Conservation (phyloP, 2,113 vertebrate genomes). For the Anser cygnoides region DNA sequence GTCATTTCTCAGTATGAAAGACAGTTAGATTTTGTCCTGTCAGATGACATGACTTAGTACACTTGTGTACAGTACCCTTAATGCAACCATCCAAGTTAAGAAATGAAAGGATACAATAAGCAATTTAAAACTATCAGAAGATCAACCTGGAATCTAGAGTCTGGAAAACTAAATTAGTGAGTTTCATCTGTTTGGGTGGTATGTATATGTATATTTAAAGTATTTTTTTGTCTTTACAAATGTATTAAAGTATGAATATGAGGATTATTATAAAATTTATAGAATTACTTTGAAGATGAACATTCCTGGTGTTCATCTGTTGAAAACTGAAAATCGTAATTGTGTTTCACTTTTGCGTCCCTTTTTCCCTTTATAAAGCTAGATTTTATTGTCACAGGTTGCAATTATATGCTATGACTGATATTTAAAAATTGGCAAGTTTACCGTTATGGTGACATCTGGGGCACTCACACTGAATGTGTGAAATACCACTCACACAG, state of each 20-base stretch:
- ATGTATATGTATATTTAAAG: background rate
- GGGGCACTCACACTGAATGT: background rate
- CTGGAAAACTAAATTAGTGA: background rate
- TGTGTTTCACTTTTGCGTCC: background rate
- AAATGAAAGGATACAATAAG: background rate
- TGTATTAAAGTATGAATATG: background rate
- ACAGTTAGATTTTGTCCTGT: background rate
- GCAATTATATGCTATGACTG: background rate
- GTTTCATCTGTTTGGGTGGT: background rate
- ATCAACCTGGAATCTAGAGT: background rate
- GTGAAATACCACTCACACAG: background rate
- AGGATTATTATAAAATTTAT: background rate
- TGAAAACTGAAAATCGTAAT: background rate
- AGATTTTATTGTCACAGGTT: conserved; percentile 23
- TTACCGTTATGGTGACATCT: conserved; percentile 18
- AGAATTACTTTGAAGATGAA: background rate
- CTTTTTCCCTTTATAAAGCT: background rate
- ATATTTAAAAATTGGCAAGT: conserved; percentile 32
- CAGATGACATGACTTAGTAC: background rate
- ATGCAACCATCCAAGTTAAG: background rate
- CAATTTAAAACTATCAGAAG: background rate
- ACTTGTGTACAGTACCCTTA: background rate
- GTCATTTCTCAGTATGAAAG: background rate
- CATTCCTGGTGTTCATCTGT: background rate
- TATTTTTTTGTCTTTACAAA: background rate